These are phyloP conservation scores for Halictus quadricinctus DNA, from an alignment of 2,888 invertebrate genomes.

Conservation along the genomic window DNA sequence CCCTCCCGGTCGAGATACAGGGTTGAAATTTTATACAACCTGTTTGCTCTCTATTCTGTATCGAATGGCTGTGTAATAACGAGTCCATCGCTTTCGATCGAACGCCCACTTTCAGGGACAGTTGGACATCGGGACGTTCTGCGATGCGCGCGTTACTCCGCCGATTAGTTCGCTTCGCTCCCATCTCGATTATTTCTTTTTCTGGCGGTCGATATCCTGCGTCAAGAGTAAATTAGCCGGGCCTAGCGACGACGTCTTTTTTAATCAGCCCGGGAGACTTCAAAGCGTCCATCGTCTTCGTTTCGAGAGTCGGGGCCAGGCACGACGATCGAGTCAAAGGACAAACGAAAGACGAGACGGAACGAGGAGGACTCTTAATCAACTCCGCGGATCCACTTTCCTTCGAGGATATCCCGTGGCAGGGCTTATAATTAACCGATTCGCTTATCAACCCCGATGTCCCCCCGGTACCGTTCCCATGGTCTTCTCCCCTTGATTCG, in stretches of 20 bases:
- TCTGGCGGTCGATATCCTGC: constrained; percentile 29
- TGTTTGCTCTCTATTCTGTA: too few species aligned
- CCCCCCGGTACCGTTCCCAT: constrained; percentile 1
- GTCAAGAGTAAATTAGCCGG: constrained; percentile 50
- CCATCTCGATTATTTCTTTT: neutral
- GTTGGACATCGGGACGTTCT: neutral
- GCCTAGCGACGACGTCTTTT: constrained; percentile 70
- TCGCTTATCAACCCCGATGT: constrained; percentile 53
- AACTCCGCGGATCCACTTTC: constrained; percentile 61
- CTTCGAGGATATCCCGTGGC: constrained; percentile 41
- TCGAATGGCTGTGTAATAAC: too few species aligned
- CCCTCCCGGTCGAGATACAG: neutral
- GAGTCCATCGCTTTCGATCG: too few species aligned
- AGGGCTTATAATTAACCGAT: constrained; percentile 66
- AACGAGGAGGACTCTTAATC: constrained; percentile 72
- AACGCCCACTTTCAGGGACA: too few species aligned
- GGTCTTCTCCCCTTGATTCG: neutral
- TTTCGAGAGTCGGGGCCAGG: constrained; percentile 54
- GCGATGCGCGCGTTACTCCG: neutral
- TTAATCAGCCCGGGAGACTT: constrained; percentile 79
- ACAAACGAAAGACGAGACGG: constrained; percentile 65
- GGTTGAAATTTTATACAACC: neutral
- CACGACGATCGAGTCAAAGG: constrained; percentile 76
- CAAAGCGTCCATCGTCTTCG: constrained; percentile 72
- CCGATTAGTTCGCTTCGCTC: neutral